Percentiles rank a stretch among this genome's conserved stretches.
phyloP scores from a whole-genome alignment of 2,888 invertebrate genomes.

The Sepioteuthis lessoniana region DNA sequence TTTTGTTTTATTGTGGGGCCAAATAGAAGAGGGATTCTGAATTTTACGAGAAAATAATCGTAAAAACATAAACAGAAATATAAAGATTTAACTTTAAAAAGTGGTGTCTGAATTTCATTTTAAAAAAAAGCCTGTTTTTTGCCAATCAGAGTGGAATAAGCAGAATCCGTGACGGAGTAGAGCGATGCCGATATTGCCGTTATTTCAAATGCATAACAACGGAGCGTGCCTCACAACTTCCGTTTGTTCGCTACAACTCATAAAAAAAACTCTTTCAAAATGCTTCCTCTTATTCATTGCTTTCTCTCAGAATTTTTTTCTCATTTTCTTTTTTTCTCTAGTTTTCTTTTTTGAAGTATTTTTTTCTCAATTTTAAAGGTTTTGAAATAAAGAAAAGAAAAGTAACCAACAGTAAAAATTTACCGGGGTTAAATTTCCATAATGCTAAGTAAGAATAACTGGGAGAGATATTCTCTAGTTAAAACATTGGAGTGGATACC shows the following conservation, averaged over 20 bases:
- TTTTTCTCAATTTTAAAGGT: background rate
- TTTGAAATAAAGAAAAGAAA: background rate
- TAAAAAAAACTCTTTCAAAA: background rate
- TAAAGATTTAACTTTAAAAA: background rate
- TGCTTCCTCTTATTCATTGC: background rate
- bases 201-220: no score
- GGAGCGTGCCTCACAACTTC: background rate
- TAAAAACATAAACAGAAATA: background rate
- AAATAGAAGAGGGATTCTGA: background rate
- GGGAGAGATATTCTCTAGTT: no score
- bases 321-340: background rate
- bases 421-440: no score
- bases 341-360: background rate
- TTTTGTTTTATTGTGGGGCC: background rate
- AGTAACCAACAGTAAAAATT: background rate
- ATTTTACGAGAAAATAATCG: background rate
- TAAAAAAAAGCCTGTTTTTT: background rate
- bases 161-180: background rate
- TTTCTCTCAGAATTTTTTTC: background rate
- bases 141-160: background rate
- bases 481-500: no score
- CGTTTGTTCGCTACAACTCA: background rate
- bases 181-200: no score
- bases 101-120: background rate
- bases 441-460: no score